These are phyloP conservation scores for Athrips mouffetella DNA, from an alignment of 2,888 invertebrate species.

Conservation along the genomic window DNA sequence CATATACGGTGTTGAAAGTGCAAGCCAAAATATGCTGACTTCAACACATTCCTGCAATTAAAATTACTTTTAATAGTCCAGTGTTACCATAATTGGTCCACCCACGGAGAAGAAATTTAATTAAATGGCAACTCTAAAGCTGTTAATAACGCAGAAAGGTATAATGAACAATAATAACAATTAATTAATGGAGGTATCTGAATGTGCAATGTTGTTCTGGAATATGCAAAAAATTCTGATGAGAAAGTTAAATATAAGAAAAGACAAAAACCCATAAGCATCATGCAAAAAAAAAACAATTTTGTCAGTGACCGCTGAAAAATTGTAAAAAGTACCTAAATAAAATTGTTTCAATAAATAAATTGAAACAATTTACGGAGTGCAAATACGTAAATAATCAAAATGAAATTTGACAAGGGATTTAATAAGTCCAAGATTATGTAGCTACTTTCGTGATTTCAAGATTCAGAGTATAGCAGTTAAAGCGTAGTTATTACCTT, in stretches of 20 bases:
- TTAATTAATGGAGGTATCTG: too few species aligned
- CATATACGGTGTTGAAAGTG: not conserved
- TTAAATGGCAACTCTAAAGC: not conserved
- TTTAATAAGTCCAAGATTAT: not conserved
- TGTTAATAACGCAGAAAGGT: not conserved
- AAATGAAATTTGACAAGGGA: not conserved
- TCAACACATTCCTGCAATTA: slow-evolving; percentile 6
- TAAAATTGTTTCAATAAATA: not conserved
- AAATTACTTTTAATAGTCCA: slow-evolving; percentile 1
- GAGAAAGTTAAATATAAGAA: too few species aligned
- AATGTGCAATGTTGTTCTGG: too few species aligned
- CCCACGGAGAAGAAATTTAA: not conserved
- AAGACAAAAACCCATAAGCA: too few species aligned
- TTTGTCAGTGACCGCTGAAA: too few species aligned
- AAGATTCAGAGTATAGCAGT: not conserved
- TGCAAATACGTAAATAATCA: slow-evolving; percentile 1
- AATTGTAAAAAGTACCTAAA: too few species aligned
- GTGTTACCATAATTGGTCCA: not conserved
- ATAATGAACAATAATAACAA: too few species aligned
- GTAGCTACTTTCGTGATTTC: too few species aligned
- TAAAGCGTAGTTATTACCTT: too few species aligned
- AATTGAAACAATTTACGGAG: not conserved
- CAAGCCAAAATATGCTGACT: too few species aligned
- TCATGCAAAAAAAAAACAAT: too few species aligned
- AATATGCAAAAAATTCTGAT: too few species aligned